phyloP scores from a whole-genome alignment of 2,113 vertebrate genomes.

The Pantherophis guttatus region DNA sequence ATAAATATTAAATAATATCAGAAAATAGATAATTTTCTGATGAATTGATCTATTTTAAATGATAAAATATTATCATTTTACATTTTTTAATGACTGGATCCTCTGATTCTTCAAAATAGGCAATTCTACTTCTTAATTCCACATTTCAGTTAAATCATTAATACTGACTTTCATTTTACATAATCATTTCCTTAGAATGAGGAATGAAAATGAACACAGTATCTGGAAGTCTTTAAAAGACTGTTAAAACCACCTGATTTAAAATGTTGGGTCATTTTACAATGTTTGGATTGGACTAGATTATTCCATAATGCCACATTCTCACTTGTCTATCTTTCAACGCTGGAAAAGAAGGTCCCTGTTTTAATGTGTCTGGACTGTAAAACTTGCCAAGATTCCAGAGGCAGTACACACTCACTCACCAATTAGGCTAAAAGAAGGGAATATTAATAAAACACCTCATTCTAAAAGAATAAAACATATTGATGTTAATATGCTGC shows the following conservation, averaged over 20 bases:
- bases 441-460: neutral
- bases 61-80: neutral
- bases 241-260: neutral
- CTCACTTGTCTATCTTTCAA: neutral
- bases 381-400: neutral
- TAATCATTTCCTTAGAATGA: neutral
- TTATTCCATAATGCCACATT: neutral
- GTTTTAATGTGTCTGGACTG: neutral
- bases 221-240: neutral
- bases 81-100: neutral
- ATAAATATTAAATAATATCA: neutral
- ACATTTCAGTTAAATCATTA: neutral
- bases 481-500: neutral
- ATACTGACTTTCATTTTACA: neutral
- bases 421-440: neutral
- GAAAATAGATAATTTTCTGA: neutral
- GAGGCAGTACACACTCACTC: neutral
- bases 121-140: neutral
- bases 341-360: neutral
- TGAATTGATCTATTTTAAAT: neutral
- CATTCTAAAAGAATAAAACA: neutral
- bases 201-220: neutral
- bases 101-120: neutral
- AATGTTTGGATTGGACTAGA: neutral
- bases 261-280: neutral